A percentile compares a stretch with the other conserved stretches of the same genome.
Conservation (phyloP, 2,797 vertebrate species). For the Glossophaga mutica region DNA sequence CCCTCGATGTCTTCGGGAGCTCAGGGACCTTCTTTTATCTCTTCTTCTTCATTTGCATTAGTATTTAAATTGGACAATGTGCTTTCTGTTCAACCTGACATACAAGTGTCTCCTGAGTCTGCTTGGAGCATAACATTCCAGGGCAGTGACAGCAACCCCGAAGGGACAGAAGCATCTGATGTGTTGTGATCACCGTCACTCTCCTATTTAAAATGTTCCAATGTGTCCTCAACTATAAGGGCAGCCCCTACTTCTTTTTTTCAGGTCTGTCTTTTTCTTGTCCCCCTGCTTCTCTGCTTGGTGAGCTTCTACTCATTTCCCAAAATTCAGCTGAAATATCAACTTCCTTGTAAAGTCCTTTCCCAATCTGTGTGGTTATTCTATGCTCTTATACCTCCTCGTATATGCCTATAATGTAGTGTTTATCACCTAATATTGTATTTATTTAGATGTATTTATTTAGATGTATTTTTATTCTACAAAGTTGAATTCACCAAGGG, state of each 20-base stretch:
- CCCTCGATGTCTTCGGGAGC: neutral
- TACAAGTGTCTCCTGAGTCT: conserved; percentile 46
- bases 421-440: neutral
- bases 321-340: neutral
- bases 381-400: neutral
- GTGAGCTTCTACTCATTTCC: neutral
- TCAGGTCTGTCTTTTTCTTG: neutral
- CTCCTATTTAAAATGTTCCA: neutral
- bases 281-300: neutral
- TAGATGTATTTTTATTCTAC: neutral
- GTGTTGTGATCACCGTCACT: neutral
- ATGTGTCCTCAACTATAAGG: neutral
- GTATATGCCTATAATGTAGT: too few relatives aligned
- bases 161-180: neutral
- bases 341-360: neutral
- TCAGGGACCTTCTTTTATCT: neutral
- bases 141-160: conserved; percentile 38
- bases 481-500: neutral
- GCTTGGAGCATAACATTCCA: conserved; percentile 36
- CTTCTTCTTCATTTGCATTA: conserved; percentile 38
- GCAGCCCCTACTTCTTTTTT: neutral
- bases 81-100: conserved; percentile 51
- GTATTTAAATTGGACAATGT: conserved; percentile 14
- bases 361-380: neutral
- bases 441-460: neutral